Evolutionary conservation across 1,140 invertebrate species (phyloP).

Genomic region (Calosoma granatense): DNA sequence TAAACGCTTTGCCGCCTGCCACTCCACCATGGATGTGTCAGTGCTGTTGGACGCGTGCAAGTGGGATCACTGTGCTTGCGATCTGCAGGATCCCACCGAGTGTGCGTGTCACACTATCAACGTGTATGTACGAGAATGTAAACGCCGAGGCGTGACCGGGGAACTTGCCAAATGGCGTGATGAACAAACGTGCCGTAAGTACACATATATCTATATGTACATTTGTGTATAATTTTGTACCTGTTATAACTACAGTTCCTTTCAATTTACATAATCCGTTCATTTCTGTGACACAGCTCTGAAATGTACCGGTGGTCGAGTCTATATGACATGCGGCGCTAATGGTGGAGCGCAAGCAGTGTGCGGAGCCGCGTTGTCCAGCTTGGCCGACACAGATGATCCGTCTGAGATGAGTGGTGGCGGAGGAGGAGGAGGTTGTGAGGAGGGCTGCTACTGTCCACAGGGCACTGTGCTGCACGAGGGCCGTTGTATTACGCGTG

Average conservation of each 20-base stretch:
- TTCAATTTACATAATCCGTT: too few relatives aligned
- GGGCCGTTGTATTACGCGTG: slow-evolving; percentile 56
- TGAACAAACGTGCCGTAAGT: slow-evolving; percentile 66
- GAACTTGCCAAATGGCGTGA: slow-evolving; percentile 60
- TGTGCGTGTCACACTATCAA: slow-evolving; percentile 69
- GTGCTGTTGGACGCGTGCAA: slow-evolving; percentile 54
- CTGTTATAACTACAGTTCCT: background rate
- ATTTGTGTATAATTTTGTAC: slow-evolving; percentile 3
- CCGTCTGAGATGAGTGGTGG: slow-evolving; percentile 46
- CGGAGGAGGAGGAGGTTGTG: slow-evolving; percentile 60
- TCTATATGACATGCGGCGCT: slow-evolving; percentile 61
- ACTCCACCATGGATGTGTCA: slow-evolving; percentile 44
- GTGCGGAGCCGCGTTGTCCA: slow-evolving; percentile 30
- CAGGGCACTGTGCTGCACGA: slow-evolving; percentile 58
- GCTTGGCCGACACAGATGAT: slow-evolving; percentile 21
- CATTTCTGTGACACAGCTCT: too few relatives aligned
- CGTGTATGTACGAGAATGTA: slow-evolving; percentile 67
- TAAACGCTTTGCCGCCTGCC: slow-evolving; percentile 50
- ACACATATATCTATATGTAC: slow-evolving; percentile 6
- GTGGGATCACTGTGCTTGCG: slow-evolving; percentile 69
- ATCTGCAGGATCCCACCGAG: slow-evolving; percentile 39
- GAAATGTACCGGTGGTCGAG: slow-evolving; percentile 51
- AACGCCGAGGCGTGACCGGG: slow-evolving; percentile 43
- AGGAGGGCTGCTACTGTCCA: slow-evolving; percentile 83
- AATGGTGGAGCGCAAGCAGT: slow-evolving; percentile 34